A percentile compares a stretch with the other conserved stretches of the same genome.
phyloP scores from a whole-genome alignment of 1,140 invertebrate species.

The Neodiprion virginianus region DNA sequence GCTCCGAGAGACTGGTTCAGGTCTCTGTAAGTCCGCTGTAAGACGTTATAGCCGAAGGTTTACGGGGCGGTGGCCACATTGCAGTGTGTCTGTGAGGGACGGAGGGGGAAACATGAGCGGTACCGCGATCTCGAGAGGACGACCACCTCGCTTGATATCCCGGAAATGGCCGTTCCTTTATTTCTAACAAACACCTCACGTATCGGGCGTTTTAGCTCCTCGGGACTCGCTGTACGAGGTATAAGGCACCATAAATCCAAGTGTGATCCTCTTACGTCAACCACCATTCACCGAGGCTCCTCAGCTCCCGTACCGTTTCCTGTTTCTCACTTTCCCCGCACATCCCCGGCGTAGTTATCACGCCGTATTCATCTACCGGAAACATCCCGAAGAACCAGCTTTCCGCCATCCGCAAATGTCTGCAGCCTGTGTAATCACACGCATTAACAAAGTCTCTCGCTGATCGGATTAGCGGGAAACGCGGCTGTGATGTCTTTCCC shows the following conservation, averaged over 20 bases:
- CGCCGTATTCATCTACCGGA: too few species aligned
- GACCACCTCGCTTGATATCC: background rate
- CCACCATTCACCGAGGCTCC: conserved; percentile 14
- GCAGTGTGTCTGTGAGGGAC: too few species aligned
- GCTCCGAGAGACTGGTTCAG: too few species aligned
- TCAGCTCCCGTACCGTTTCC: background rate
- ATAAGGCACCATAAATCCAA: conserved; percentile 31
- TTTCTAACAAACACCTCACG: background rate
- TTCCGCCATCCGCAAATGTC: background rate
- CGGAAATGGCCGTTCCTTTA: background rate
- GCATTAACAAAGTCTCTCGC: background rate
- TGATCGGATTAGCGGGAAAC: background rate
- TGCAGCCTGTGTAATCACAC: background rate
- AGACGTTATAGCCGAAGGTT: too few species aligned
- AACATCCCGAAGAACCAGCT: background rate
- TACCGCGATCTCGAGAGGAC: background rate
- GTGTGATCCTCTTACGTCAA: conserved; percentile 34
- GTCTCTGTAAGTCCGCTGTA: too few species aligned
- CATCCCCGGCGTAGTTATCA: background rate
- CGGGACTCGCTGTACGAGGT: too few species aligned
- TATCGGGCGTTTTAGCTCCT: background rate
- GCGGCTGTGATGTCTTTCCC: background rate
- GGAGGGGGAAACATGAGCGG: too few species aligned
- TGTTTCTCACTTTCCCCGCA: background rate
- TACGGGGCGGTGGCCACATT: too few species aligned